These are phyloP conservation scores for Siniperca chuatsi DNA, from an alignment of 2,113 vertebrate genomes.

Conservation along the genomic window DNA sequence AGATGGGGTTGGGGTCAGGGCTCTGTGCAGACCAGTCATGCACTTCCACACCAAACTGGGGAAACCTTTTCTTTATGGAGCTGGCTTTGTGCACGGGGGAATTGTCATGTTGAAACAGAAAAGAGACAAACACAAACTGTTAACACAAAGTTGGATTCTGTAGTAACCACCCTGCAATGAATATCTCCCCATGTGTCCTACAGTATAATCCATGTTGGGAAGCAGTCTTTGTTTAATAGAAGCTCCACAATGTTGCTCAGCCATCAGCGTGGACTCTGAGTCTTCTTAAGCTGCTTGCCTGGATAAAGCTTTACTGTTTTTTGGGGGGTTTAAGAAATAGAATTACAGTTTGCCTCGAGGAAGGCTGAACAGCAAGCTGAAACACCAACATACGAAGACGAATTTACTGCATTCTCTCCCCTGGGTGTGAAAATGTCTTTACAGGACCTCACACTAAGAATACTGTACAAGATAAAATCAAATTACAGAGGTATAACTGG, in stretches of 20 bases:
- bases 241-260: not conserved
- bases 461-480: not conserved
- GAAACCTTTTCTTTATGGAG: not conserved
- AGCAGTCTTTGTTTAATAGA: conserved; percentile 4
- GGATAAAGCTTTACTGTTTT: conserved; percentile 25
- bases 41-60: not conserved
- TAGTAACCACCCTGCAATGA: no score
- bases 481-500: not conserved
- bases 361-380: not conserved
- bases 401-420: not conserved
- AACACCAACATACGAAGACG: not conserved
- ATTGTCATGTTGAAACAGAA: not conserved
- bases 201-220: not conserved
- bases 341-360: not conserved
- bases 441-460: not conserved
- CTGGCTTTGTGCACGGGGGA: not conserved
- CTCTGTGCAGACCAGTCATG: no score
- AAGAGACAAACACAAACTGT: not conserved
- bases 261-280: not conserved
- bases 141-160: no score
- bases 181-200: no score
- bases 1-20: no score
- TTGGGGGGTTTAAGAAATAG: not conserved
- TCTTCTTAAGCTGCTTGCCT: conserved; percentile 12
- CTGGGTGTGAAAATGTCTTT: not conserved